Evolutionary conservation across 2,113 vertebrate genomes (phyloP).

Genomic region (Myiopsitta monachus): DNA sequence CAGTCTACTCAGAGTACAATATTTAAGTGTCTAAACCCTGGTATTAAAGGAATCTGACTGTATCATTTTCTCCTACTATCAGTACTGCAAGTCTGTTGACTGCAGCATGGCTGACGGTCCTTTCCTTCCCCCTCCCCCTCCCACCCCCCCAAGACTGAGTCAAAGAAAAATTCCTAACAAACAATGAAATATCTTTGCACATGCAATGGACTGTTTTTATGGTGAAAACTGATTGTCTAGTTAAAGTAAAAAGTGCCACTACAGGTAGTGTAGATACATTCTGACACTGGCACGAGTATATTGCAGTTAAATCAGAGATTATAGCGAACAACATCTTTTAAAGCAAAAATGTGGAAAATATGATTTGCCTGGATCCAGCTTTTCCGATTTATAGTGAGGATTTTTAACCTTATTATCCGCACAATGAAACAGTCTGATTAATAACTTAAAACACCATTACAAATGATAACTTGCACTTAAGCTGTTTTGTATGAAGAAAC

Average conservation of each 20-base stretch:
- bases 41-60: background rate
- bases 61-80: background rate
- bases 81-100: background rate
- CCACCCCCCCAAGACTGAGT: accelerated
- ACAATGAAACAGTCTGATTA: background rate
- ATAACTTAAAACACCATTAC: background rate
- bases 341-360: slow-evolving; percentile 10
- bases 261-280: background rate
- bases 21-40: background rate
- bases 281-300: background rate
- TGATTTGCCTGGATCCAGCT: background rate
- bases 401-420: background rate
- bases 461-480: background rate
- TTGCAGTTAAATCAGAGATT: background rate
- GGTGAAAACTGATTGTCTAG: background rate
- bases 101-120: background rate
- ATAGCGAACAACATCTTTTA: background rate
- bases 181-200: background rate
- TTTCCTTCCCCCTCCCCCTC: background rate
- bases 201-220: background rate
- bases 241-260: background rate
- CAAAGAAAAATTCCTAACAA: background rate
- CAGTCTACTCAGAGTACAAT: background rate
- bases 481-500: background rate
- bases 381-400: background rate